A percentile compares a stretch with the other conserved stretches of the same genome.
These are phyloP conservation scores for Vespertilio murinus DNA, from an alignment of 2,797 vertebrate genomes.

Conservation along the genomic window DNA sequence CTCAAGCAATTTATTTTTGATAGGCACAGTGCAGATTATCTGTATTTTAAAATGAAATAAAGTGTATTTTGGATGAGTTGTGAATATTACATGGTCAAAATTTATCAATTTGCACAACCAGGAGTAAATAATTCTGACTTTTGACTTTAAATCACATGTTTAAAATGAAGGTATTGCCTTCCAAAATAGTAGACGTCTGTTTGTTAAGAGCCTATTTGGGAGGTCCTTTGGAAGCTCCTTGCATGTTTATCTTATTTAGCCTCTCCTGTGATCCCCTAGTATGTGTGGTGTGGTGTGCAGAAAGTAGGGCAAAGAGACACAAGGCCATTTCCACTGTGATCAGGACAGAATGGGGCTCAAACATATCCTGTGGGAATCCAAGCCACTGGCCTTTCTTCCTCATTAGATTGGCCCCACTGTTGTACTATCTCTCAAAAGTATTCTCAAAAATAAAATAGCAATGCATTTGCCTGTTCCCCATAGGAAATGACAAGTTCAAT, in stretches of 20 bases:
- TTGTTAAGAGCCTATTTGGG: background rate
- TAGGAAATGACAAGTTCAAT: background rate
- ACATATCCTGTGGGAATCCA: background rate
- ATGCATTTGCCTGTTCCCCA: background rate
- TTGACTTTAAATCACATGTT: conserved; percentile 21
- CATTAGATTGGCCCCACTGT: background rate
- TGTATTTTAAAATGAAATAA: background rate
- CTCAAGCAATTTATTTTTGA: background rate
- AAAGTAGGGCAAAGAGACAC: background rate
- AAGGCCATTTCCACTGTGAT: background rate
- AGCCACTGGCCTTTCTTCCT: background rate
- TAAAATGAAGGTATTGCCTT: background rate
- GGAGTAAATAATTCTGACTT: background rate
- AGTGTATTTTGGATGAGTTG: background rate
- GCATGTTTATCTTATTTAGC: background rate
- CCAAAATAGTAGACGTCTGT: background rate
- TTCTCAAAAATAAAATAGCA: background rate
- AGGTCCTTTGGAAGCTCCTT: background rate
- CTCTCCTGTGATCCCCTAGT: background rate
- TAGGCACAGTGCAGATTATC: background rate
- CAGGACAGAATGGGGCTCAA: background rate
- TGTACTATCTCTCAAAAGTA: background rate
- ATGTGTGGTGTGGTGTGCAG: background rate
- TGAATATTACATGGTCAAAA: background rate
- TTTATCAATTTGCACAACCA: background rate